Evolutionary conservation across 2,113 vertebrate genomes (phyloP), one percentile per base, ranked within the genome.

Genomic region (Hemibagrus wyckioides): DNA sequence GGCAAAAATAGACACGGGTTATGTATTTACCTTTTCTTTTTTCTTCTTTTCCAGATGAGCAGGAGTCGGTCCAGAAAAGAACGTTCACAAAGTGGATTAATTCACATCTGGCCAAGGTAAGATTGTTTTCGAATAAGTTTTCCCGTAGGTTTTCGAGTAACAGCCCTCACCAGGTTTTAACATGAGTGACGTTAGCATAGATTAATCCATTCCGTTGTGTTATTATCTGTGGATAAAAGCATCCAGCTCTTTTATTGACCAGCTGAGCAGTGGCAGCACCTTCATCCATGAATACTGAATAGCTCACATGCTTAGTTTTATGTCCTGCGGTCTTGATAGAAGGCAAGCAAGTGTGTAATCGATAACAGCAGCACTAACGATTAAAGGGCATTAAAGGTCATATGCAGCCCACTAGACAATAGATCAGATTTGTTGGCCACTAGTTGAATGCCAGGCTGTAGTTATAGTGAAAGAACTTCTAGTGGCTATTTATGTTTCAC

Each of bases 41-140:
- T 15, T 90, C 23, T 90, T 90, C 87, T 54, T 89, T 94, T 92
- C 76, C 93, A 99, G 98, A 98, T 95, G 98, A 99, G 86, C 98
- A 99, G 94, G 98, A 99, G 90, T 95, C 97, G 4, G 98, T 99
- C 77, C 98, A 99, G 93, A 99, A 99, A 93, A 95, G 98, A 91
- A 99, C 98, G 83, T 99, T 99, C 92, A 99, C 98, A 39, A 99
- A 99, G 94, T 99, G 98, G 98, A 99, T 99, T 93, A 99, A 99
- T 91, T 98, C 97, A 91, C 98, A 99, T 91, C 93, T 99, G 93
- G 96, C 96, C 80, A 99, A 99, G 98, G 98, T 99, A 96, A 95
- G 92, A 87, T 50, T 76, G n/a, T 13, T 39, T 65, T n/a, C 61
- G 54, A 21, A 39, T 39, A 36, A 52, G 1, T 75, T 28, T 65